Evolutionary conservation across 2,797 vertebrate species (phyloP), one percentile per base, ranked within the genome.

Genomic region (Clarias pachynema): DNA sequence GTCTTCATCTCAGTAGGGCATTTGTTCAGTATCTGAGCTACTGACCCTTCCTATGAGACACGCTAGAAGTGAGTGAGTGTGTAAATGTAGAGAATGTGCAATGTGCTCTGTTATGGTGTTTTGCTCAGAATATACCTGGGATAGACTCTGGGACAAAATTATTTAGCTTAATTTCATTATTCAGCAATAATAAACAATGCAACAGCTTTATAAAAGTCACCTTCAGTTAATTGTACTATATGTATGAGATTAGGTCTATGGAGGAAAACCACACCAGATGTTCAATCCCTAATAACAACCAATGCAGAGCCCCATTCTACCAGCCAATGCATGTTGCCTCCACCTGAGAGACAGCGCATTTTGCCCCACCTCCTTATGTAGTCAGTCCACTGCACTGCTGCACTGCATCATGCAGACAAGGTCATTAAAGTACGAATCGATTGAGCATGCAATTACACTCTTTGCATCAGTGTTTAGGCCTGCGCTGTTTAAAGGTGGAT

Each of bases 361-460:
- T 20, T 86, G 83, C 72, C 85, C 82, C 56, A 57, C 53, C 74
- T 29, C 24, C 12, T 82, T 59, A 68, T 83, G 86, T 78, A 69
- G 77, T 80, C 75, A 24, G 65, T 60, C 68, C 68, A 53, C 79
- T 66, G 79, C 82, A 75, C 73, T n/a, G 53, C 62, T 86, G 77
- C 88, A 89, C 86, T 89, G 82, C 85, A 88, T 90, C 85, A 91
- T 88, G 87, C 88, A 90, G 88, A 89, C 89, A 91, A 90, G 88
- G 91, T 90, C 91, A 89, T 89, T 91, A 90, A 85, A 88, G 84
- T 68, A 86, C 70, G 57, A 86, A 90, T 89, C 89, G 73, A 88
- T 88, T 86, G 86, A 86, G 80, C 75, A 84, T 75, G 63, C 65
- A 69, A 81, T 59, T 75, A 49, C 73, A 83, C 40, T 62, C 62